Conservation (phyloP, 2,797 vertebrate species). For the Smutsia gigantea region DNA sequence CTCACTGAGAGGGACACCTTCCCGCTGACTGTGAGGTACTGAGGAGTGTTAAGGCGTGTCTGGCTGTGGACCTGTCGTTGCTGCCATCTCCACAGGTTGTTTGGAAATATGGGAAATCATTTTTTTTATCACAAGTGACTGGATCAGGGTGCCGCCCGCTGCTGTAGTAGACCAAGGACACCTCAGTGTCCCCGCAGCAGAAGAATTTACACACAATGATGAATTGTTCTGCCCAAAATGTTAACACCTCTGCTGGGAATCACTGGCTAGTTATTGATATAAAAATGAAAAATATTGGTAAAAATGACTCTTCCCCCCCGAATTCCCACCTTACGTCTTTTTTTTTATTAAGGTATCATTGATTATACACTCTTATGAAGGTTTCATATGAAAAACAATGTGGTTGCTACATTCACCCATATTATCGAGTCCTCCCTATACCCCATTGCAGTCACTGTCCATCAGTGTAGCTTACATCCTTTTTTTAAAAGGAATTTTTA, state of each 20-base stretch:
- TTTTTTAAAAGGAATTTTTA: neutral
- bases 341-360: neutral
- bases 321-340: neutral
- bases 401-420: too few species aligned
- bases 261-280: neutral
- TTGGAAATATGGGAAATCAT: constrained; percentile 21
- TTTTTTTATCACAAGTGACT: neutral
- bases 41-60: constrained; percentile 21
- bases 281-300: neutral
- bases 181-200: neutral
- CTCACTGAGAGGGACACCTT: constrained; percentile 17
- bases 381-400: too few species aligned
- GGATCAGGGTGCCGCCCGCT: neutral
- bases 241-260: neutral
- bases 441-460: too few species aligned
- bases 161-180: neutral
- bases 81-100: neutral
- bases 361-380: too few species aligned
- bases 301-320: neutral
- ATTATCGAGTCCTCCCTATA: too few species aligned
- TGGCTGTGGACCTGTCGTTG: neutral
- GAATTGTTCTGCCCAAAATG: neutral
- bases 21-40: neutral
- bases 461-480: too few species aligned
- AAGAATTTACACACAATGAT: neutral